Evolutionary conservation across 2,113 vertebrate species (phyloP).

Genomic region (Odontesthes bonariensis): DNA sequence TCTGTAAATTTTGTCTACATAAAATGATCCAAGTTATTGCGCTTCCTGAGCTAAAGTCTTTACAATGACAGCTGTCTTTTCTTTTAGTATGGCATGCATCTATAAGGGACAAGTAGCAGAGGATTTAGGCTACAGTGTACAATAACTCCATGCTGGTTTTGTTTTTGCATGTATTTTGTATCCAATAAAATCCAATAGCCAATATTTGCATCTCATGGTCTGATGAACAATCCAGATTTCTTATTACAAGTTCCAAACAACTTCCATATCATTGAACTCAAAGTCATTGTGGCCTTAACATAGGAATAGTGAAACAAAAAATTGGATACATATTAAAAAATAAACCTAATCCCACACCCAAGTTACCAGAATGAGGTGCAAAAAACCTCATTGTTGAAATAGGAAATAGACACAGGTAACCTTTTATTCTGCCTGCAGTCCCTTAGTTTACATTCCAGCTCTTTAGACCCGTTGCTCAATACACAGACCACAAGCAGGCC

Average conservation of each 20-base stretch:
- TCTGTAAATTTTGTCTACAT: no score
- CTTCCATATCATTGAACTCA: not conserved
- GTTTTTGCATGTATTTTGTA: not conserved
- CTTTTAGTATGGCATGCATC: not conserved
- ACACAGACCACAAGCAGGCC: no score
- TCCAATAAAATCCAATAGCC: not conserved
- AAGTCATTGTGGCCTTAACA: not conserved
- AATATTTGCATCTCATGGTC: not conserved
- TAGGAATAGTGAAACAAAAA: not conserved
- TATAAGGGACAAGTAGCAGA: not conserved
- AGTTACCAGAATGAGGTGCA: conserved; percentile 20
- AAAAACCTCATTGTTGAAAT: conserved; percentile 8
- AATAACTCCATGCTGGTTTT: not conserved
- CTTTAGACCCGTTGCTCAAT: not conserved
- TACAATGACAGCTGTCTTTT: not conserved
- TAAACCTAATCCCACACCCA: not conserved
- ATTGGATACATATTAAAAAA: not conserved
- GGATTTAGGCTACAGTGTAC: not conserved
- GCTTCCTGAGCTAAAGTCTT: not conserved
- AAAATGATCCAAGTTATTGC: no score
- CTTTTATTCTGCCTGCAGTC: conserved; percentile 40
- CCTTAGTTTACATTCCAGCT: not conserved
- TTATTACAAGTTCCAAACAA: not conserved
- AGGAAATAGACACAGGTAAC: conserved; percentile 42
- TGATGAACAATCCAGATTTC: not conserved